A percentile compares a stretch with the other conserved stretches of the same genome.
Evolutionary conservation across 23 tunicate genomes (phyloP).

Genomic region (Styela clava): DNA sequence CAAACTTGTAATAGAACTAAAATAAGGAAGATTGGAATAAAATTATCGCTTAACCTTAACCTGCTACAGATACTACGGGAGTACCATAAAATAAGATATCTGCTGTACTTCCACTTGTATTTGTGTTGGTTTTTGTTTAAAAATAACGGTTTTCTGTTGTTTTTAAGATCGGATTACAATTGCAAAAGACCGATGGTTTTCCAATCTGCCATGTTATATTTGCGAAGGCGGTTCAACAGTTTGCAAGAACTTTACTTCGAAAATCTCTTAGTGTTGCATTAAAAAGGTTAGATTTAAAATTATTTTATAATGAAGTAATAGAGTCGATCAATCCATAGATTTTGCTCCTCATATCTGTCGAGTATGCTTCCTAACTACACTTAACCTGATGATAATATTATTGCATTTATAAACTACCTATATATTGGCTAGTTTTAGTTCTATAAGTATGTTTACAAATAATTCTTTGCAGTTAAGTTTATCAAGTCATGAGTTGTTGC

Average conservation of each 20-base stretch:
- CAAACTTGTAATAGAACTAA: too few relatives aligned
- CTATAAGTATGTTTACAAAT: too few relatives aligned
- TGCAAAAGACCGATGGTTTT: neutral
- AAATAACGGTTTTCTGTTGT: neutral
- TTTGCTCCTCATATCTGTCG: neutral
- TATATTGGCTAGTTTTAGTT: too few relatives aligned
- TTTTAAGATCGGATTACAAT: constrained; percentile 4
- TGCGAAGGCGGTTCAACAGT: constrained; percentile 52
- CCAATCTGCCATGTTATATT: constrained; percentile 39
- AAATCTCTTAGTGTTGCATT: constrained; percentile 38
- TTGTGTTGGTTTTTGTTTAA: too few relatives aligned
- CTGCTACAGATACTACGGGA: too few relatives aligned
- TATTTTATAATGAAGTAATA: neutral
- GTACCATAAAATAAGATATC: too few relatives aligned
- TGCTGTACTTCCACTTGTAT: too few relatives aligned
- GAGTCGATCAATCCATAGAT: neutral
- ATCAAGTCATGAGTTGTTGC: too few relatives aligned
- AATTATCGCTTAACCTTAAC: too few relatives aligned
- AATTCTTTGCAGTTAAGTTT: too few relatives aligned
- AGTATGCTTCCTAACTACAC: neutral
- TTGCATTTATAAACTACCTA: too few relatives aligned
- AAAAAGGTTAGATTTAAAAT: constrained; percentile 13
- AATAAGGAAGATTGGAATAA: too few relatives aligned
- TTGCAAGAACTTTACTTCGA: constrained; percentile 23
- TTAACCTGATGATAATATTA: neutral